A percentile compares a stretch with the other conserved stretches of the same genome.
These are phyloP conservation scores for Cheilosia vernalis DNA, from an alignment of 2,888 invertebrate genomes.

Conservation along the genomic window DNA sequence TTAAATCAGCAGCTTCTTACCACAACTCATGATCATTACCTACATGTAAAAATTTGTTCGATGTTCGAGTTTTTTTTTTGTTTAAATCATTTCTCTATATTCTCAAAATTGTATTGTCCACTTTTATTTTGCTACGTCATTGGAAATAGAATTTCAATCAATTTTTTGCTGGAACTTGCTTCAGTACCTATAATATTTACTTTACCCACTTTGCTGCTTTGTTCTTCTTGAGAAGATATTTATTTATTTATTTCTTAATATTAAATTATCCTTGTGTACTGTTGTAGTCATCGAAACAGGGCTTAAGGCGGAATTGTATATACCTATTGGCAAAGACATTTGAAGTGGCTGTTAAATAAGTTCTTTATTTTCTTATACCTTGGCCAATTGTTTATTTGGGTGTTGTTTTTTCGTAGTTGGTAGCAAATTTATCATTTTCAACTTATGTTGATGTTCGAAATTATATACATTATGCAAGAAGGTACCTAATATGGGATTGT, in stretches of 20 bases:
- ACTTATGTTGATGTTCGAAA: neutral
- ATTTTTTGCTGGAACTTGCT: conserved; percentile 9
- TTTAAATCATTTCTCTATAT: no score
- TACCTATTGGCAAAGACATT: neutral
- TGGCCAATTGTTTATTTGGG: neutral
- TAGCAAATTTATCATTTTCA: no score
- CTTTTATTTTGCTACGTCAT: neutral
- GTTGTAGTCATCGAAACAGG: neutral
- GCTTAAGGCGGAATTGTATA: neutral
- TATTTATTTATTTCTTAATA: neutral
- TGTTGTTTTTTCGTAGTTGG: conserved; percentile 1
- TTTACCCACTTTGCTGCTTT: neutral
- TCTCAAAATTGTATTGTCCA: neutral
- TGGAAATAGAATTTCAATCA: conserved; percentile 2
- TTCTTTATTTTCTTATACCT: neutral
- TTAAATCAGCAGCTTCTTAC: neutral
- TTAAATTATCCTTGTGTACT: neutral
- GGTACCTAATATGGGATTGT: conserved; percentile 11
- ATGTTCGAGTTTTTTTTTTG: neutral
- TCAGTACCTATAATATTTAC: neutral
- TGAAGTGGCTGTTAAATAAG: no score
- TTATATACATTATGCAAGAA: neutral
- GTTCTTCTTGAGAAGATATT: neutral
- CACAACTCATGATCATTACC: neutral
- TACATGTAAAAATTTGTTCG: neutral